Evolutionary conservation across 2,797 vertebrate species (phyloP).

Genomic region (Hirundo rustica): DNA sequence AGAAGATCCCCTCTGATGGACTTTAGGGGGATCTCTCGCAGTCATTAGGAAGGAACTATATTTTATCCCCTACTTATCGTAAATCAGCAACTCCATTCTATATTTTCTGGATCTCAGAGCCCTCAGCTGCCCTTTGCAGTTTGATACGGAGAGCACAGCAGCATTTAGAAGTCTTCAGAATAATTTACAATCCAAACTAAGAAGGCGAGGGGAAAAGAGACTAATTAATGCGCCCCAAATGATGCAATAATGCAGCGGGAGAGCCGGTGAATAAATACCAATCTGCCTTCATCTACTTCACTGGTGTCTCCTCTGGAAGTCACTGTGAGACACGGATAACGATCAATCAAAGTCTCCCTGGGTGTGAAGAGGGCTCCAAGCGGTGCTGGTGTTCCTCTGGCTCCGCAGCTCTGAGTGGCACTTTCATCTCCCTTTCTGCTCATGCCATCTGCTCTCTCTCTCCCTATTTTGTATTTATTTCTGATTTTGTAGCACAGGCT

Average conservation of each 20-base stretch:
- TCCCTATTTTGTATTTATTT: neutral
- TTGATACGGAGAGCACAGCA: neutral
- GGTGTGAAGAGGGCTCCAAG: neutral
- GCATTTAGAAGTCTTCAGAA: neutral
- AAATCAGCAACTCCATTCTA: neutral
- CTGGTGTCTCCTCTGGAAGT: neutral
- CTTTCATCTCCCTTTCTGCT: slow-evolving; percentile 5
- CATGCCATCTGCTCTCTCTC: neutral
- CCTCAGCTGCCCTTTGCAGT: neutral
- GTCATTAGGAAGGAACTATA: neutral
- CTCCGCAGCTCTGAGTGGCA: neutral
- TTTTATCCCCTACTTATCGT: neutral
- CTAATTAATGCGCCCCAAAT: neutral
- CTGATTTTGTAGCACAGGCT: neutral
- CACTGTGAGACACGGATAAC: neutral
- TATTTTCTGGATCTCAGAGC: neutral
- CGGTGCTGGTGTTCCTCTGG: neutral
- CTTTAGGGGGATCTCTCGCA: rapidly evolving
- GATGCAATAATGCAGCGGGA: neutral
- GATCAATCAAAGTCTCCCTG: neutral
- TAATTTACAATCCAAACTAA: neutral
- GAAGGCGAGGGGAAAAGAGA: too few species aligned
- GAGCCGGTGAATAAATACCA: neutral
- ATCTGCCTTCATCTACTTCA: neutral
- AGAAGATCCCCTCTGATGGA: neutral